Percentiles rank a stretch among this genome's conserved stretches.
Evolutionary conservation across 1,140 invertebrate genomes (phyloP).

Genomic region (Mizuhopecten yessoensis): DNA sequence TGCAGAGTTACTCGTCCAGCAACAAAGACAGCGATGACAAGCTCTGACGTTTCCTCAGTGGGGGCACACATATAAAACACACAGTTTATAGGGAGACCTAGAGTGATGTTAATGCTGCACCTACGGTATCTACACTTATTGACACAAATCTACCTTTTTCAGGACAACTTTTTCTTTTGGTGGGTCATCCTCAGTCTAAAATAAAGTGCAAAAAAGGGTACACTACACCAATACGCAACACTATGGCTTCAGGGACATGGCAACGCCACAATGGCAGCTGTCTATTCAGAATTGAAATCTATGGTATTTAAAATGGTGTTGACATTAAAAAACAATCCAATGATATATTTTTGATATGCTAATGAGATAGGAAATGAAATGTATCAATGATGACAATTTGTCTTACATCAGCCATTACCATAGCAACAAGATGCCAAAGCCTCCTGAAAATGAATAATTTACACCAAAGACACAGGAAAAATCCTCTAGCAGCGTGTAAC

Average conservation of each 20-base stretch:
- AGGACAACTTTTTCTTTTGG: conserved; percentile 38
- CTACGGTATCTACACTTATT: conserved; percentile 6
- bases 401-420: conserved; percentile 1
- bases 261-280: conserved; percentile 2
- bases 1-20: neutral
- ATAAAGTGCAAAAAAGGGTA: conserved; percentile 33
- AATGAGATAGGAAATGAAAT: neutral
- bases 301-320: neutral
- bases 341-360: neutral
- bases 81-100: conserved; percentile 25
- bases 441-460: neutral
- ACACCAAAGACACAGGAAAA: neutral
- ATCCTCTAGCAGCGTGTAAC: neutral
- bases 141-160: conserved; percentile 27
- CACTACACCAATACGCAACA: conserved; percentile 8
- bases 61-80: neutral
- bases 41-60: neutral
- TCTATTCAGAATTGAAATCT: neutral
- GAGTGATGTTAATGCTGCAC: conserved; percentile 13
- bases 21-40: neutral
- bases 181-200: conserved; percentile 1
- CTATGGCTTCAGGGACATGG: neutral
- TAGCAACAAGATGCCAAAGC: conserved; percentile 25
- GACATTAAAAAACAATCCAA: neutral
- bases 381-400: neutral